Conservation (phyloP, 2,113 vertebrate species). For the Bos indicus region DNA sequence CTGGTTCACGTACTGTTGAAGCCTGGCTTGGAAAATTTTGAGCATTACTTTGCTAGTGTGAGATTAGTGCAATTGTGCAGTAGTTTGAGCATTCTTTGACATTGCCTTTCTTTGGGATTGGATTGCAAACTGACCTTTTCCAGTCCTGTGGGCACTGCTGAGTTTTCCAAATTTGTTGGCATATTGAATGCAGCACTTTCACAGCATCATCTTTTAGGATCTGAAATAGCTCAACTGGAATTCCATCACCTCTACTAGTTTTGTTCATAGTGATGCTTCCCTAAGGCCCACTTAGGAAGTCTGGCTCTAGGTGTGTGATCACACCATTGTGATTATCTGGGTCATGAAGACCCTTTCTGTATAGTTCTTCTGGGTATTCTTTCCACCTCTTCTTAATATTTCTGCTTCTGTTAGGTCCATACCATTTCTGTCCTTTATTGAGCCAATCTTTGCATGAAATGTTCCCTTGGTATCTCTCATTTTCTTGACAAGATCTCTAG, state of each 20-base stretch:
- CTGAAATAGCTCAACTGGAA: neutral
- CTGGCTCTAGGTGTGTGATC: neutral
- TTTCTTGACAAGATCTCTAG: neutral
- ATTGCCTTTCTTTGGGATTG: too few species aligned
- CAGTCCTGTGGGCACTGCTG: neutral
- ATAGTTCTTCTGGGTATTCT: neutral
- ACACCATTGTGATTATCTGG: neutral
- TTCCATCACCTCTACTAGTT: neutral
- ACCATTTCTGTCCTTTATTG: neutral
- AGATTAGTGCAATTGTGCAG: too few species aligned
- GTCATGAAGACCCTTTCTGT: neutral
- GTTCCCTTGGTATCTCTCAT: neutral
- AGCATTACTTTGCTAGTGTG: too few species aligned
- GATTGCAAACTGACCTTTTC: neutral
- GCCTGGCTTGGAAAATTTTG: too few species aligned
- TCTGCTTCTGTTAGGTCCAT: neutral
- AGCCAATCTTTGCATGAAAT: neutral
- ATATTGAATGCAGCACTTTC: neutral
- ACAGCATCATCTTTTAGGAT: neutral
- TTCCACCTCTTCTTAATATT: neutral
- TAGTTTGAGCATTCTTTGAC: too few species aligned
- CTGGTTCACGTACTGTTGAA: too few species aligned
- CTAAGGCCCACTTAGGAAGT: neutral
- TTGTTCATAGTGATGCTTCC: neutral
- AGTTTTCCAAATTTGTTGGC: neutral